Evolutionary conservation across 2,888 invertebrate species (phyloP).

Genomic region (Macrosoma leucophasiata): DNA sequence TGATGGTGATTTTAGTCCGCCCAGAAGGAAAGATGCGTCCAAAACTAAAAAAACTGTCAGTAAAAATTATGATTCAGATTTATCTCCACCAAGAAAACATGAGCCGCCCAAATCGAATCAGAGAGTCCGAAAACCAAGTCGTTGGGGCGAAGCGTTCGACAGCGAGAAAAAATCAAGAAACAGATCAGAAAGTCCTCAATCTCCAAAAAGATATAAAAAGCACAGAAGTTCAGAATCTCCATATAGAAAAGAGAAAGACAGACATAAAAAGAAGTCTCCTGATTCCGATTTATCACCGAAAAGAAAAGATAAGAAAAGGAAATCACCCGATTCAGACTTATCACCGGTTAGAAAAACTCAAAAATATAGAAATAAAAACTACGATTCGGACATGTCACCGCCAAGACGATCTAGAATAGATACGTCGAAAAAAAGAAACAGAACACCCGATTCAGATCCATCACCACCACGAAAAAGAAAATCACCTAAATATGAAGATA

Average conservation of each 20-base stretch:
- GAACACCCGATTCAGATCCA: conserved; percentile 38
- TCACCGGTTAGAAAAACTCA: conserved; percentile 9
- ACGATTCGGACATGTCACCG: conserved; percentile 45
- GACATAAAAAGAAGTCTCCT: conserved; percentile 8
- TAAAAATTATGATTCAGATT: conserved; percentile 24
- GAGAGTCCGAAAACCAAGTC: conserved; percentile 35
- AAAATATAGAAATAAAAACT: conserved; percentile 3
- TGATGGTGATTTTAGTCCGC: conserved; percentile 58
- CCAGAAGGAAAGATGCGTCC: conserved; percentile 31
- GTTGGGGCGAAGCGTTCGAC: conserved; percentile 37
- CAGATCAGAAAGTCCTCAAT: conserved; percentile 13
- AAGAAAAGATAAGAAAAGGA: conserved; percentile 8
- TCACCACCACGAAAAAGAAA: conserved; percentile 41
- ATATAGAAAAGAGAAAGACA: conserved; percentile 16
- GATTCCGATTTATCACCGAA: conserved; percentile 28
- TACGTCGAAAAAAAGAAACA: conserved; percentile 15
- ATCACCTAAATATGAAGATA: conserved; percentile 19
- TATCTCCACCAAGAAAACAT: conserved; percentile 31
- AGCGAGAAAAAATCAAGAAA: conserved; percentile 14
- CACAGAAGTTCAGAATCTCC: conserved; percentile 17
- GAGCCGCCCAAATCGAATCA: conserved; percentile 27
- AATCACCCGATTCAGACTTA: conserved; percentile 28
- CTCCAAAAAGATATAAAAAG: conserved; percentile 22
- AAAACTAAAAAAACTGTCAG: conserved; percentile 19
- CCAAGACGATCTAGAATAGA: conserved; percentile 36